phyloP scores from a whole-genome alignment of 2,797 vertebrate species.

The Lepidocolaptes lacrymiger region DNA sequence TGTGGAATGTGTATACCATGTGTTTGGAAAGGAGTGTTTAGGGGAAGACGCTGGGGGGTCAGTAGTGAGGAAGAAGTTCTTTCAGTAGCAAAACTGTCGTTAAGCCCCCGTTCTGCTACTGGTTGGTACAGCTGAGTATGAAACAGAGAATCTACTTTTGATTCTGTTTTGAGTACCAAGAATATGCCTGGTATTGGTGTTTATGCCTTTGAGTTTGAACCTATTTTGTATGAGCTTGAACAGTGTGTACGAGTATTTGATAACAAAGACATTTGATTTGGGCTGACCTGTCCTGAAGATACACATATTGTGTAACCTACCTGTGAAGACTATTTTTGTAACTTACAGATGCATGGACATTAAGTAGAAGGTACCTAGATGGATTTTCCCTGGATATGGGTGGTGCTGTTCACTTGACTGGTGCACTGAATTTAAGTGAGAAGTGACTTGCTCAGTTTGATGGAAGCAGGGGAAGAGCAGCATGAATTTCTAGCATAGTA shows the following conservation, averaged over 20 bases:
- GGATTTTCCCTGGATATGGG: background rate
- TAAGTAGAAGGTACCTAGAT: background rate
- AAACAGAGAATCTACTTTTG: background rate
- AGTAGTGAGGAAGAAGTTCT: background rate
- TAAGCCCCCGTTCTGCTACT: background rate
- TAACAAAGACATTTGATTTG: background rate
- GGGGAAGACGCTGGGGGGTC: background rate
- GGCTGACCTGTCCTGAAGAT: background rate
- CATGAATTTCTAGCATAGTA: background rate
- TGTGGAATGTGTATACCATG: background rate
- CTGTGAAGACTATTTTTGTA: background rate
- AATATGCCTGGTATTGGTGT: background rate
- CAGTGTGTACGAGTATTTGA: background rate
- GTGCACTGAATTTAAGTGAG: background rate
- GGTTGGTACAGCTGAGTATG: background rate
- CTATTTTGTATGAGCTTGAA: background rate
- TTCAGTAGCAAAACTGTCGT: background rate
- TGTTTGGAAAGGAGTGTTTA: background rate
- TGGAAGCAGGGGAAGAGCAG: background rate
- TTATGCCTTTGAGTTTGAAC: background rate
- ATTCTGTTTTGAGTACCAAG: background rate
- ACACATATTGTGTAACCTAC: accelerated
- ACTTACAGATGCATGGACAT: background rate
- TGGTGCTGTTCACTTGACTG: background rate
- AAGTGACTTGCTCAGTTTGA: background rate